Conservation (phyloP, 1,140 invertebrate species). For the Holcopasites calliopsidis region DNA sequence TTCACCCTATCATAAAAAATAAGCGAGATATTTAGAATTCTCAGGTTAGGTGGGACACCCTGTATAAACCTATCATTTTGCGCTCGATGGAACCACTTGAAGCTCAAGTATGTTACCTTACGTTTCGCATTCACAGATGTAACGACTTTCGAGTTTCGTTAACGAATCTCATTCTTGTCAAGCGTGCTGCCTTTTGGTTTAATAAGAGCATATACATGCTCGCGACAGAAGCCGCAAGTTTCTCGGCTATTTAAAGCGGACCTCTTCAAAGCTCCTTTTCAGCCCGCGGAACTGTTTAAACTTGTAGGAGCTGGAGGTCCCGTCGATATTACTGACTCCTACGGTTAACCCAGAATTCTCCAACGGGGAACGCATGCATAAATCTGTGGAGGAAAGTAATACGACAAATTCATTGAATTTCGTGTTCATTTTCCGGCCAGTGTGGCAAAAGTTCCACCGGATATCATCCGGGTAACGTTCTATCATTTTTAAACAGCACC, state of each 20-base stretch:
- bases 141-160: constrained; percentile 9
- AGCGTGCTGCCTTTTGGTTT: not conserved
- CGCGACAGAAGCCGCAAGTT: not conserved
- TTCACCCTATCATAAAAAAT: too few relatives aligned
- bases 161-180: constrained; percentile 3
- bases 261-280: constrained; percentile 31
- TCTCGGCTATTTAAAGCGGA: constrained; percentile 15
- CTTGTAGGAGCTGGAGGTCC: not conserved
- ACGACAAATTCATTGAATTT: not conserved
- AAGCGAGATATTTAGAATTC: too few relatives aligned
- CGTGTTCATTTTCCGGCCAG: not conserved
- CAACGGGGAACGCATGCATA: not conserved
- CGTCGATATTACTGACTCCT: constrained; percentile 27
- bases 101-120: not conserved
- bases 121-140: not conserved
- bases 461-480: too few relatives aligned
- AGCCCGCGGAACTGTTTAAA: constrained; percentile 5
- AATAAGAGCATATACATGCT: not conserved
- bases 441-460: not conserved
- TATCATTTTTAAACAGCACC: not conserved
- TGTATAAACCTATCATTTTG: not conserved
- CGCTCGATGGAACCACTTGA: not conserved
- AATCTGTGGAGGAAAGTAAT: not conserved
- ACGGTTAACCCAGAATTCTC: constrained; percentile 20
- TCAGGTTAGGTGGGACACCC: too few relatives aligned